phyloP scores from a whole-genome alignment of 1,140 invertebrate species.

The Zaprionus lachaisei region DNA sequence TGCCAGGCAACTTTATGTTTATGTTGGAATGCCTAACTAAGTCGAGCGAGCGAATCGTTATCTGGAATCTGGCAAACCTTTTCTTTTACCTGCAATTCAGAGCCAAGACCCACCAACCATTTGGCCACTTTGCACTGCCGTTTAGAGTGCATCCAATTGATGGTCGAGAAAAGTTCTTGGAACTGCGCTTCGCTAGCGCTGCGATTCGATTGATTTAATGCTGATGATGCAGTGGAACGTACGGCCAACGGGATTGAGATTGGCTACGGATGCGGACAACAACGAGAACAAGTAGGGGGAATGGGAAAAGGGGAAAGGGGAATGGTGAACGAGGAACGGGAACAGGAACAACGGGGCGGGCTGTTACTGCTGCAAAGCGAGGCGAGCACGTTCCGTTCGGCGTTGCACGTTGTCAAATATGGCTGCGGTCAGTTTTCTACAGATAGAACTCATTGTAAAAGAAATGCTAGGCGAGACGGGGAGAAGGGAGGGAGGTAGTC shows the following conservation, averaged over 20 bases:
- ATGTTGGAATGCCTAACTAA: too few relatives aligned
- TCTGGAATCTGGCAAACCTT: background rate
- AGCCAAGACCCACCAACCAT: slow-evolving; percentile 25
- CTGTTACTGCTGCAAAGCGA: slow-evolving; percentile 22
- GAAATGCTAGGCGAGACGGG: background rate
- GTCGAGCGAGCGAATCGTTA: too few relatives aligned
- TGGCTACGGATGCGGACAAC: slow-evolving; percentile 21
- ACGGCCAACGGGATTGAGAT: slow-evolving; percentile 43
- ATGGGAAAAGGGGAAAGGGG: too few relatives aligned
- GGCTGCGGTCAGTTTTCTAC: slow-evolving; percentile 74
- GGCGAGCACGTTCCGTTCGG: slow-evolving; percentile 65
- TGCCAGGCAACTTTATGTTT: too few relatives aligned
- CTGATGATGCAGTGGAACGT: slow-evolving; percentile 48
- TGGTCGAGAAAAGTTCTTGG: slow-evolving; percentile 40
- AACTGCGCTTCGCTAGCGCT: slow-evolving; percentile 37
- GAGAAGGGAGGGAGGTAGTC: too few relatives aligned
- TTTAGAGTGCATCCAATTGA: slow-evolving; percentile 51
- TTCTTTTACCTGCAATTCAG: background rate
- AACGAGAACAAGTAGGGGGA: background rate
- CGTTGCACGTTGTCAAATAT: slow-evolving; percentile 71
- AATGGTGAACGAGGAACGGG: background rate
- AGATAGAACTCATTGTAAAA: slow-evolving; percentile 18
- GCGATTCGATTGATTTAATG: slow-evolving; percentile 63
- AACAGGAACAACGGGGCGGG: slow-evolving; percentile 15
- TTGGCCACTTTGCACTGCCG: slow-evolving; percentile 42